Base-by-base conservation (phyloP, 2,888 invertebrate species). In the Meteorus cinctellus region DNA sequence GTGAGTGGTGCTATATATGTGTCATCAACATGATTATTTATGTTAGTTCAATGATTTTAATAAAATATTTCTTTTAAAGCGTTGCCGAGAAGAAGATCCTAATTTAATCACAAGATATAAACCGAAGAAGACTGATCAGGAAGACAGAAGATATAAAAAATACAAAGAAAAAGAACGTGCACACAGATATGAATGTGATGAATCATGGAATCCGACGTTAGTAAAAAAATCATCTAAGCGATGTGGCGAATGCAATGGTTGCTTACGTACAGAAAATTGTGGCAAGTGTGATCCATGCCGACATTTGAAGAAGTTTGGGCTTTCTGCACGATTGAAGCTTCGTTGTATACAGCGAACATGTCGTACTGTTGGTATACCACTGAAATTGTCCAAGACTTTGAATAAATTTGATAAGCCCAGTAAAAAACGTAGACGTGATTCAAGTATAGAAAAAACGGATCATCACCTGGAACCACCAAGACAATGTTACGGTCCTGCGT, bases 401-500 rank as follows among this genome's bases (percentile, higher is more conserved):
- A 89, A 88, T 71, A 85, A 87, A 67, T 84, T 84, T 19, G 83
- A 83, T 4, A 89, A 89, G 59, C 81, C 85, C 1, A 86, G 83
- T 45, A 88, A 85, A 77, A 89, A 88, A 77, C 84, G 89, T 0
- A 86, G 84, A 79, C 82, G 86, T 34, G 90, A 88, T 67, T 89
- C 86, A 2, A 89, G 86, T 81, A 89, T 86, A 69, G 89, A 89
- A 77, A 85, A 88, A 73, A 84, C 85, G 41, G 89, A 89, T 67
- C 83, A 84, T 75, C 83, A 84, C 75, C 81, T 89, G 8, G 89
- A 89, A 29, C 83, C 87, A 14, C 91, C 95, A 0, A 90, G 95
- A 0, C 98, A 99, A 85, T 99, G 99, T 89, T 95, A 95, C 86
- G 98, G 98, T 0, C 98, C 98, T 0, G 93, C 94, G 72, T 99